Conservation (phyloP, 2,113 vertebrate species). For the Gasterosteus aculeatus region DNA sequence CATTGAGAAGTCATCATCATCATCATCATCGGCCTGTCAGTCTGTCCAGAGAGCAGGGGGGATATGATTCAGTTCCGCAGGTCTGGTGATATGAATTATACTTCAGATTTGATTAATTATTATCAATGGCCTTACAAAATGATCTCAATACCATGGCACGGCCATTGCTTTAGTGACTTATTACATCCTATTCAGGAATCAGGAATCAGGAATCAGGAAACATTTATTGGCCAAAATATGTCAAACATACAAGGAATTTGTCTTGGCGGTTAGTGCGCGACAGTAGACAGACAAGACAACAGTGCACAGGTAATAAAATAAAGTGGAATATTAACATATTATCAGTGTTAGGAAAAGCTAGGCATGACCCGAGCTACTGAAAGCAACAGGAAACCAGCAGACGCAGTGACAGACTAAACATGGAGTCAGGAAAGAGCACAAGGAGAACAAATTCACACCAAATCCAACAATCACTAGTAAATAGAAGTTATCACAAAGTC, state of each 20-base stretch:
- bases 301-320: no score
- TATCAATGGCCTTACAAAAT: neutral
- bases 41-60: conserved; percentile 7
- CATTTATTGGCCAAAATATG: no score
- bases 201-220: no score
- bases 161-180: neutral
- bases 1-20: conserved; percentile 22
- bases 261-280: no score
- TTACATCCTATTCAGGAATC: rapidly evolving
- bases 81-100: neutral
- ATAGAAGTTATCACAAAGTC: neutral
- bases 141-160: neutral
- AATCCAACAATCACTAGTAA: neutral
- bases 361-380: conserved; percentile 7
- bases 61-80: neutral
- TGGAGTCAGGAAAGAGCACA: neutral
- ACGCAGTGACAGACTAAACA: neutral
- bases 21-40: conserved; percentile 3
- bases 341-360: neutral
- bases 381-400: conserved; percentile 60
- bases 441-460: neutral
- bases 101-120: neutral
- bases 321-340: neutral
- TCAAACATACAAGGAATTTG: no score
- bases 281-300: no score